Evolutionary conservation across 1,140 invertebrate genomes (phyloP).

Genomic region (Scaptomyza hsui): DNA sequence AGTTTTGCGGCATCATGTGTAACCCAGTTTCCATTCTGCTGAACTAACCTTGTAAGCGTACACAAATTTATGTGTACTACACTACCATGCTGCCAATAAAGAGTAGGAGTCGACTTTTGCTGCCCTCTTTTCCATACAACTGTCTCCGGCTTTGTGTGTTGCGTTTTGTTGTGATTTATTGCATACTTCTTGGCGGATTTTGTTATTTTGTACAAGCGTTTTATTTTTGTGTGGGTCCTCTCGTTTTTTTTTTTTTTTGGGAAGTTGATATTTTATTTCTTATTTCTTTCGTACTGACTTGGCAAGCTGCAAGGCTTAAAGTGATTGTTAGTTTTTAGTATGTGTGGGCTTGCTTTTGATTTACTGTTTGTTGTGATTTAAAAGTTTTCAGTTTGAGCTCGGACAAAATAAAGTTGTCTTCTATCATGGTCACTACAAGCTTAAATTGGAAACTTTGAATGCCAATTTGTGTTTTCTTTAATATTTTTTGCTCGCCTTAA

Average conservation of each 20-base stretch:
- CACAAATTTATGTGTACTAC: conserved; percentile 62
- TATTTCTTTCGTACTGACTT: conserved; percentile 26
- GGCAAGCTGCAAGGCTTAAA: conserved; percentile 47
- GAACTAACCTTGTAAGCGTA: conserved; percentile 64
- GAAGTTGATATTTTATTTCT: conserved; percentile 46
- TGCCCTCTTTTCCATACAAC: conserved; percentile 21
- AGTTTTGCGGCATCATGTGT: conserved; percentile 54
- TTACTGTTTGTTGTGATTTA: conserved; percentile 52
- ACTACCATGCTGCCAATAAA: conserved; percentile 39
- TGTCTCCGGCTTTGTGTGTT: conserved; percentile 43
- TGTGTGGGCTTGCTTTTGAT: conserved; percentile 20
- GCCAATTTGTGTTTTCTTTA: not conserved
- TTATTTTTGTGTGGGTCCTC: not conserved
- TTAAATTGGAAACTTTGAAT: not conserved
- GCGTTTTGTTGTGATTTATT: conserved; percentile 62
- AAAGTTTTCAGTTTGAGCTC: conserved; percentile 23
- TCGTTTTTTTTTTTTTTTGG: conserved; percentile 32
- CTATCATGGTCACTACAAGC: conserved; percentile 28
- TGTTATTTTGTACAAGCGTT: conserved; percentile 53
- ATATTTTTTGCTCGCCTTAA: no score
- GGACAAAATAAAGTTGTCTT: conserved; percentile 41
- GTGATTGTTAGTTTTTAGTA: conserved; percentile 38
- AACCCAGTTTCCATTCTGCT: conserved; percentile 56
- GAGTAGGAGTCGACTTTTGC: conserved; percentile 1
- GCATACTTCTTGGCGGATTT: conserved; percentile 65